Conservation (phyloP, 2,113 vertebrate species). For the Solea senegalensis region DNA sequence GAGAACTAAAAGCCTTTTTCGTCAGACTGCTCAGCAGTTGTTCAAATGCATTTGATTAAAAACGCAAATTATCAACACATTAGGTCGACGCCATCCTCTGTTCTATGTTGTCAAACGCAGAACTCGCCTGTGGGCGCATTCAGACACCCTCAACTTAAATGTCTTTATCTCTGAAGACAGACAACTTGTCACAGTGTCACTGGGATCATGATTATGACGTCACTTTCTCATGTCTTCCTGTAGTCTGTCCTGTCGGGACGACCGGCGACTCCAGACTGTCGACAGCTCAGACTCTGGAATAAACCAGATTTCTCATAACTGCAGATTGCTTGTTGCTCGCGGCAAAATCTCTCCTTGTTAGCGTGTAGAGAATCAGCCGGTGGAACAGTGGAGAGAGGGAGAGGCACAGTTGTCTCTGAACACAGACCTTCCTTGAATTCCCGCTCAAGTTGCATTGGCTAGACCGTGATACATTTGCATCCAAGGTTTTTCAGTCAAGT, state of each 20-base stretch:
- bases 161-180: conserved; percentile 38
- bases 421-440: no score
- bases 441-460: no score
- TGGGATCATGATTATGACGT: conserved; percentile 42
- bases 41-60: conserved; percentile 48
- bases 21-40: conserved; percentile 15
- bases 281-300: conserved; percentile 27
- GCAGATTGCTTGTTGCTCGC: conserved; percentile 10
- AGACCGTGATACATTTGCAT: no score
- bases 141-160: conserved; percentile 51
- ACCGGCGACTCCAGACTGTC: conserved; percentile 20
- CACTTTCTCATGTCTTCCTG: conserved; percentile 32
- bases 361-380: conserved; percentile 1
- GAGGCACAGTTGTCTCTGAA: not conserved
- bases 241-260: conserved; percentile 14
- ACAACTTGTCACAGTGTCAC: conserved; percentile 43
- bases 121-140: conserved; percentile 29
- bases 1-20: not conserved
- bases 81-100: conserved; percentile 36
- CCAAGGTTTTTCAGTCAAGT: no score
- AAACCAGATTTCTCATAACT: conserved; percentile 37
- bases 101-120: conserved; percentile 39
- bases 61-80: conserved; percentile 18
- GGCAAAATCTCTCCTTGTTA: conserved; percentile 28
- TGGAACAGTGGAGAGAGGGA: not conserved